These are phyloP conservation scores for Capricornis sumatraensis DNA, from an alignment of 2,113 vertebrate genomes.

Conservation along the genomic window DNA sequence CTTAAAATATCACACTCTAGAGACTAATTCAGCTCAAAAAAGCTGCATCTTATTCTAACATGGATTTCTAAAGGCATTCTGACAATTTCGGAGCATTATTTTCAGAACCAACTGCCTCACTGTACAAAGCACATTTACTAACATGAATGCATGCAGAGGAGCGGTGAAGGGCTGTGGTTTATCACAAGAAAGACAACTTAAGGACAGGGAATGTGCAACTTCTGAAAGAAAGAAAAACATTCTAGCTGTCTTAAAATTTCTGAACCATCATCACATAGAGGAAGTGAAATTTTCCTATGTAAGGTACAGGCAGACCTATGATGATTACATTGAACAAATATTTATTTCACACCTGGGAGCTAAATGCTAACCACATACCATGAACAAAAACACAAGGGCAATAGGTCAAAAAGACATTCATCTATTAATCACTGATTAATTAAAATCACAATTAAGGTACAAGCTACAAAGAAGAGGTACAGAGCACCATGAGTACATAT, in stretches of 20 bases:
- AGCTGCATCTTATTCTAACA: neutral
- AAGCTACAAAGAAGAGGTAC: neutral
- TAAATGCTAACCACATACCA: neutral
- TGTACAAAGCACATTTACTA: neutral
- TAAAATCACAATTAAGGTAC: neutral
- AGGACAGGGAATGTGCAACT: neutral
- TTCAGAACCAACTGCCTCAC: neutral
- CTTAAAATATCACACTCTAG: neutral
- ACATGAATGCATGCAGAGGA: neutral
- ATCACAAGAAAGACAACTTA: neutral
- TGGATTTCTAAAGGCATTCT: constrained; percentile 22
- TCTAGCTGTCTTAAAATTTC: neutral
- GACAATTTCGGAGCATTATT: neutral
- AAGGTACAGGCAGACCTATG: neutral
- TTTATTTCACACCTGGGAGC: neutral
- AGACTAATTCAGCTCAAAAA: neutral
- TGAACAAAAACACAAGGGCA: neutral
- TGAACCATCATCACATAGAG: neutral
- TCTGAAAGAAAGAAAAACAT: constrained; percentile 4
- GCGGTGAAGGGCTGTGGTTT: neutral
- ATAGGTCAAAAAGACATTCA: neutral
- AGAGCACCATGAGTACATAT: neutral
- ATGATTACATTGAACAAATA: neutral
- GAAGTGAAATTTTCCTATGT: neutral
- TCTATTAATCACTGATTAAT: neutral